phyloP scores from a whole-genome alignment of 1,140 invertebrate genomes.

The Heliconius congener region DNA sequence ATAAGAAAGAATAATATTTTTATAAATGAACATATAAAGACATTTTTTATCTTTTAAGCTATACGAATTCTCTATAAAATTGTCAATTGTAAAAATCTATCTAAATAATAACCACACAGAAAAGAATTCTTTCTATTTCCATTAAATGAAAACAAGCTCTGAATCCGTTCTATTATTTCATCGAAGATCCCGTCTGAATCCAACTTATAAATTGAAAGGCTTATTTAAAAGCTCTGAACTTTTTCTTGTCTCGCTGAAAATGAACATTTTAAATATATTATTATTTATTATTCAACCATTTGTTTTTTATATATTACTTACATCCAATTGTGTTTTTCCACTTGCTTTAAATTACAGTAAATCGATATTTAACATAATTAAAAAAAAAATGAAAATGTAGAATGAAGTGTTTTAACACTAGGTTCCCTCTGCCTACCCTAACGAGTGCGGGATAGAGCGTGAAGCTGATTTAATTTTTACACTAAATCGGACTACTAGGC shows the following conservation, averaged over 20 bases:
- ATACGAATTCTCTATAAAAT: background rate
- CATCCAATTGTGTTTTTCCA: background rate
- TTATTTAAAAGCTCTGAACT: conserved; percentile 20
- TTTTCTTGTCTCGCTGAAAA: background rate
- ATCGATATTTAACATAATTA: background rate
- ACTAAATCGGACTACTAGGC: background rate
- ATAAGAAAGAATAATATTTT: too few relatives aligned
- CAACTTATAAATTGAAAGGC: conserved; percentile 50
- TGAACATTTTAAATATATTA: background rate
- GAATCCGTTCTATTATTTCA: conserved; percentile 48
- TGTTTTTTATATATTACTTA: background rate
- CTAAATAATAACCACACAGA: background rate
- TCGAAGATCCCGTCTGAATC: conserved; percentile 38
- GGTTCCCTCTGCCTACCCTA: background rate
- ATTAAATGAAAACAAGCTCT: conserved; percentile 47
- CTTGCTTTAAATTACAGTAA: background rate
- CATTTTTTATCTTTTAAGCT: background rate
- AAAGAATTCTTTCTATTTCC: conserved; percentile 42
- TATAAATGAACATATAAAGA: too few relatives aligned
- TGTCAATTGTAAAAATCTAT: background rate
- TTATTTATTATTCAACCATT: background rate
- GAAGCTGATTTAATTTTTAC: background rate
- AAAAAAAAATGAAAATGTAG: too few relatives aligned
- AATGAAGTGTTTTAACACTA: too few relatives aligned
- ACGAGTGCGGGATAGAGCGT: background rate